Evolutionary conservation across 2,113 vertebrate genomes (phyloP), one percentile per base, ranked within the genome.

Genomic region (Poecile atricapillus): DNA sequence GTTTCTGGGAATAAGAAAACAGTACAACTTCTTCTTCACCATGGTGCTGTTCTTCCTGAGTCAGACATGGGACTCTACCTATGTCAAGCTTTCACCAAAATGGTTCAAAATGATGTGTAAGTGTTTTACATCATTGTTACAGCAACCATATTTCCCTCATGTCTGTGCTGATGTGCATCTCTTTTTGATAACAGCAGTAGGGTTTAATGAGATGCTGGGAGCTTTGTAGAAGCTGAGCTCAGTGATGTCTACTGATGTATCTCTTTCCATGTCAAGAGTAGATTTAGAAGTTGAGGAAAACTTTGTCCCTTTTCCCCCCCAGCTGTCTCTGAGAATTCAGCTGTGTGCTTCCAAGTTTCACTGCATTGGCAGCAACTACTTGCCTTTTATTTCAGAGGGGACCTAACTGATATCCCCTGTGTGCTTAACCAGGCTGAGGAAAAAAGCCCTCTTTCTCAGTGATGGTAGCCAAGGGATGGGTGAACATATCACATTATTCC

Each of bases 1-100:
- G 37, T 89, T 60, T 97, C 95, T 85, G 98, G 98, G 69, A 94
- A 98, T 33, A 95, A 97, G 53, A 94, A 86, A 75, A 95, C 98
- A 96, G 73, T 98, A 86, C 91, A 91, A 47, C 80, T 98, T 39
- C 98, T 99, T 22, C 90, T 98, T 87, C 89, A 63, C n/a, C 95
- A 97, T 49, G 84, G 98, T 18, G 97, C 98, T 21, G 15, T n/a
- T 67, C 7, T 18, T 70, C 3, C 15, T 33, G 9, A 18, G 17
- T 12, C 24, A 37, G 4, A 20, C 5, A n/a, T 4, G 19, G 4
- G 13, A n/a, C 5, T 5, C 17, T 5, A 0, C 15, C 97, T 97
- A 58, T 97, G 97, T 86, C 97, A 98, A 56, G 71, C 95, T 93
- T 97, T 98, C 33, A 97, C 97, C 97, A 97, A 2, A 11, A 3